Conservation (phyloP, 2,888 invertebrate species). For the Matsumyia berberina region DNA sequence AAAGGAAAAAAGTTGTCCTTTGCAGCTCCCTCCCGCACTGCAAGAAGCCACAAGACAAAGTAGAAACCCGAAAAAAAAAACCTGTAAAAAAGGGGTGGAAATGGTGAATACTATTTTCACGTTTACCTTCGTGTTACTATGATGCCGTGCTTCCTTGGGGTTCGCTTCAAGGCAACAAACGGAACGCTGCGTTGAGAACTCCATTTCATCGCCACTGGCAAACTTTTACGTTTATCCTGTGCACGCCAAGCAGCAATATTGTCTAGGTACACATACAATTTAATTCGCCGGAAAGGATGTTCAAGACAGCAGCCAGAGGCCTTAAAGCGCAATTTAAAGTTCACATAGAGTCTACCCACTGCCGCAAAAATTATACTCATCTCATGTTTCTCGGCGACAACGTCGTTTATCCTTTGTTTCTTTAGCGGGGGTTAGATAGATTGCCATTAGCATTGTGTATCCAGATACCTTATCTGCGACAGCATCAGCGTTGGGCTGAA, state of each 20-base stretch:
- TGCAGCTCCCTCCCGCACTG: background rate
- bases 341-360: constrained; percentile 22
- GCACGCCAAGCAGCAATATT: constrained; percentile 13
- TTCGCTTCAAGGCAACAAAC: constrained; percentile 42
- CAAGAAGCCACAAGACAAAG: constrained; percentile 23
- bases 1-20: constrained; percentile 54
- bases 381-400: constrained; percentile 4
- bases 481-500: constrained; percentile 65
- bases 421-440: constrained; percentile 52
- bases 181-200: constrained; percentile 47
- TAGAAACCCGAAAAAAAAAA: constrained; percentile 40
- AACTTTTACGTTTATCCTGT: constrained; percentile 50
- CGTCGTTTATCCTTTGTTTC: constrained; percentile 48
- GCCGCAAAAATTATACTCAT: constrained; percentile 42
- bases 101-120: constrained; percentile 44
- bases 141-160: constrained; percentile 49
- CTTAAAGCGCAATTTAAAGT: constrained; percentile 50
- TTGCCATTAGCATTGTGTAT: constrained; percentile 70
- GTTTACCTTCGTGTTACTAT: constrained; percentile 57
- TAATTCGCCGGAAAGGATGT: constrained; percentile 37
- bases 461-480: constrained; percentile 67
- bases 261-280: constrained; percentile 44
- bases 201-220: constrained; percentile 57
- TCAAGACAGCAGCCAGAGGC: constrained; percentile 35
- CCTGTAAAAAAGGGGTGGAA: constrained; percentile 58